Conservation (phyloP, 2,888 invertebrate genomes). For the Thelaira solivaga region DNA sequence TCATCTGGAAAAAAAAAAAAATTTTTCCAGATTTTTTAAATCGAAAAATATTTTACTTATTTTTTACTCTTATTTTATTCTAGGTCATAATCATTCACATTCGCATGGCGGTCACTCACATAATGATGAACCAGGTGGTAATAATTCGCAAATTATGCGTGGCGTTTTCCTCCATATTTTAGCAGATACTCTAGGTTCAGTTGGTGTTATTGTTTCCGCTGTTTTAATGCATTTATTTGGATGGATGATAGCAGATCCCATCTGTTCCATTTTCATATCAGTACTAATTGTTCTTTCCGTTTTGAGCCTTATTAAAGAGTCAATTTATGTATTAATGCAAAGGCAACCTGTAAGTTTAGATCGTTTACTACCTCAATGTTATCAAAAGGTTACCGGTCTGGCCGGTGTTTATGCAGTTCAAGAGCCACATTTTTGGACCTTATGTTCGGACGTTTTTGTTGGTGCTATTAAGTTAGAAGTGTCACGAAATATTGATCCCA, state of each 20-base stretch:
- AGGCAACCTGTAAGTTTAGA: slow-evolving; percentile 91
- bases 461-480: slow-evolving; percentile 97
- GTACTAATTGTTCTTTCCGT: slow-evolving; percentile 93
- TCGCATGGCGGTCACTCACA: slow-evolving; percentile 71
- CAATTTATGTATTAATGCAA: slow-evolving; percentile 94
- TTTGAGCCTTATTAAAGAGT: slow-evolving; percentile 89
- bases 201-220: slow-evolving; percentile 97
- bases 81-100: slow-evolving; percentile 68
- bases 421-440: slow-evolving; percentile 98
- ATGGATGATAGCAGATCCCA: slow-evolving; percentile 99
- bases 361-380: slow-evolving; percentile 89
- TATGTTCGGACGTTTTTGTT: slow-evolving; percentile 95
- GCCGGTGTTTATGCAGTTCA: slow-evolving; percentile 97
- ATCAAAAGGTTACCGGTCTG: slow-evolving; percentile 91
- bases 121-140: slow-evolving; percentile 74
- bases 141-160: slow-evolving; percentile 93
- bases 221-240: slow-evolving; percentile 96
- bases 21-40: too few species aligned
- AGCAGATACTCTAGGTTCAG: slow-evolving; percentile 97
- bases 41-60: background rate
- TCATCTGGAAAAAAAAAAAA: too few species aligned
- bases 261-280: slow-evolving; percentile 98
- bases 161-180: slow-evolving; percentile 98
- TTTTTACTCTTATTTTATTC: slow-evolving; percentile 15
- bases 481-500: slow-evolving; percentile 93